Base-by-base conservation (phyloP, 2,113 vertebrate species). In the Oceanites oceanicus region DNA sequence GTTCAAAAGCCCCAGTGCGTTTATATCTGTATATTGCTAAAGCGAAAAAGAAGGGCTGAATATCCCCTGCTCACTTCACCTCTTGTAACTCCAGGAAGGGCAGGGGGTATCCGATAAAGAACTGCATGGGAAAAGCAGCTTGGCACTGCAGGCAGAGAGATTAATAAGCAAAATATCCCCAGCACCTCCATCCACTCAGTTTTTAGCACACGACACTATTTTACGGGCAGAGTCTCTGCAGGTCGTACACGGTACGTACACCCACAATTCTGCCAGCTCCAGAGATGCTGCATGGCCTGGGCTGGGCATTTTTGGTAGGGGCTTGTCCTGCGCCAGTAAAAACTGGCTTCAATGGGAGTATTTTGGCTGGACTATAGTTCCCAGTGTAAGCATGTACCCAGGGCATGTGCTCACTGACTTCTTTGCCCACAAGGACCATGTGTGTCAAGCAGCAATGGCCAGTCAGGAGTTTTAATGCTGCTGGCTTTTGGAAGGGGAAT, bases 31-130 rank as follows among this genome's bases (percentile, higher is more conserved):
- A 10, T 8, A 20, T 3, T 20, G 13, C 40, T 74, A 34, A 50
- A 76, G 30, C 34, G 49, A 13, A 36, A 63, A 17, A 23, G 26
- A 58, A 79, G 29, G 38, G 32, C 53, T 82, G 63, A 67, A 61
- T 59, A 59, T 75, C 62, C 42, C 52, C 76, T 42, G 13, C 15
- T 36, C 13, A 5, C 25, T 83, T 76, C 62, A 20, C 47, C 23
- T 68, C 30, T 59, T 10, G 9, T 22, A 47, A 63, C 81, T 68
- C 29, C 30, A 29, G 62, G 50, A 79, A 59, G 42, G n/a, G 11
- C 8, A 1, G 2, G 34, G 56, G 15, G 2, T 38, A 20, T 23
- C 47, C 3, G 1, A 5, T 1, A 14, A 26, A 63, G 59, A 78
- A 2, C 8, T n/a, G 36, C 49, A 21, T 3, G 29, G 52, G 55